A percentile compares a stretch with the other conserved stretches of the same genome.
These are phyloP conservation scores for Nomada fucata DNA, from an alignment of 2,888 invertebrate species.

Conservation along the genomic window DNA sequence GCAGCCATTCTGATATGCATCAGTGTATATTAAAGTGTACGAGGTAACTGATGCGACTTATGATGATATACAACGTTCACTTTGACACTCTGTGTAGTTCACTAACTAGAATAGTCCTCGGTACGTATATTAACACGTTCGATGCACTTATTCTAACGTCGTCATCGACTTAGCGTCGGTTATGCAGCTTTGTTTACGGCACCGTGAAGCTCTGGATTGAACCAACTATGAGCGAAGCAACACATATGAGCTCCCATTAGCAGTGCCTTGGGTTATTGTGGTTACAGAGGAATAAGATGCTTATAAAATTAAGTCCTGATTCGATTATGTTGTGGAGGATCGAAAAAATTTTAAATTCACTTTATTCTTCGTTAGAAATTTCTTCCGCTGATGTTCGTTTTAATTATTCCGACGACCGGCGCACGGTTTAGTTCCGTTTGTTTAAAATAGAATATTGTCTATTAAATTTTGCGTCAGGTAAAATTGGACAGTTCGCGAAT, in stretches of 20 bases:
- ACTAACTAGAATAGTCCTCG: neutral
- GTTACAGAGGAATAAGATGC: neutral
- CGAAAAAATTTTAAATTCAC: too few relatives aligned
- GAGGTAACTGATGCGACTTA: slow-evolving; percentile 43
- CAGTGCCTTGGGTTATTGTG: neutral
- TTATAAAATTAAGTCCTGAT: too few relatives aligned
- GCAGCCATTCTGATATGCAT: slow-evolving; percentile 43
- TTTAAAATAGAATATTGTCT: too few relatives aligned
- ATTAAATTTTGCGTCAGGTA: too few relatives aligned
- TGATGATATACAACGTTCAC: slow-evolving; percentile 25
- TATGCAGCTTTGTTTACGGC: slow-evolving; percentile 34
- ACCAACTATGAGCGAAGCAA: neutral
- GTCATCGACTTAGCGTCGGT: slow-evolving; percentile 15
- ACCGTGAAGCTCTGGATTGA: slow-evolving; percentile 15
- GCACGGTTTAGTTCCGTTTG: too few relatives aligned
- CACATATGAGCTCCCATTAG: neutral
- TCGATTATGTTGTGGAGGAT: too few relatives aligned
- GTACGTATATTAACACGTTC: slow-evolving; percentile 1
- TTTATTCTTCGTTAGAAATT: too few relatives aligned
- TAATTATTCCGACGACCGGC: too few relatives aligned
- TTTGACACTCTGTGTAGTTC: slow-evolving; percentile 26
- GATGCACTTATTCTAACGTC: slow-evolving; percentile 29
- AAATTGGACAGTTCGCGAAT: too few relatives aligned
- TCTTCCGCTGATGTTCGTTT: too few relatives aligned
- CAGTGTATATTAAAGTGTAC: slow-evolving; percentile 48